Percentiles rank a stretch among this genome's conserved stretches.
These are phyloP conservation scores for Drosophila nr. perissopoda DNA, from an alignment of 2,888 invertebrate species.

Conservation along the genomic window DNA sequence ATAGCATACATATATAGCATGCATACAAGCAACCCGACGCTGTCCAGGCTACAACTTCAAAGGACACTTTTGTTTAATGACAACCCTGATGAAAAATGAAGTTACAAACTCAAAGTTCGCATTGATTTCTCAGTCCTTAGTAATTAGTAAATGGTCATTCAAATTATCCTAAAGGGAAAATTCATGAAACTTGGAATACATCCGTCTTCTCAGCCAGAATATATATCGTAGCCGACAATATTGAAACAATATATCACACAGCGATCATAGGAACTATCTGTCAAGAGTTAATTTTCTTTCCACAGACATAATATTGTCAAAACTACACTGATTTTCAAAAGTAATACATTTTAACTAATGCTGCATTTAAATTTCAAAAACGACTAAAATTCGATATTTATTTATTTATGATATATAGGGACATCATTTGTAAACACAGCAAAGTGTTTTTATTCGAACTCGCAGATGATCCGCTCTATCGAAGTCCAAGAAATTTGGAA, in stretches of 20 bases:
- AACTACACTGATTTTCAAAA: neutral
- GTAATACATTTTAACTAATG: neutral
- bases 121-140: neutral
- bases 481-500: neutral
- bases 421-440: neutral
- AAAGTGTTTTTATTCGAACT: neutral
- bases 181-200: neutral
- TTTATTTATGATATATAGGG: neutral
- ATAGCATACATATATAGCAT: slow-evolving; percentile 3
- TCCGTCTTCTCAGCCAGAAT: neutral
- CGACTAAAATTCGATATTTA: neutral
- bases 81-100: slow-evolving; percentile 9
- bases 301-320: neutral
- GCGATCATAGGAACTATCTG: neutral
- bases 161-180: neutral
- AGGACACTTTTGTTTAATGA: slow-evolving; percentile 43
- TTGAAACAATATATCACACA: neutral
- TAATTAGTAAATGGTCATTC: neutral
- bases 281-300: neutral
- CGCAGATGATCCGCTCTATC: neutral
- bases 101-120: neutral
- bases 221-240: neutral
- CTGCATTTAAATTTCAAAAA: neutral
- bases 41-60: slow-evolving; percentile 40
- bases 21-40: neutral